Percentiles rank a stretch among this genome's conserved stretches.
Evolutionary conservation across 2,113 vertebrate genomes (phyloP).

Genomic region (Leptocoma aspasia): DNA sequence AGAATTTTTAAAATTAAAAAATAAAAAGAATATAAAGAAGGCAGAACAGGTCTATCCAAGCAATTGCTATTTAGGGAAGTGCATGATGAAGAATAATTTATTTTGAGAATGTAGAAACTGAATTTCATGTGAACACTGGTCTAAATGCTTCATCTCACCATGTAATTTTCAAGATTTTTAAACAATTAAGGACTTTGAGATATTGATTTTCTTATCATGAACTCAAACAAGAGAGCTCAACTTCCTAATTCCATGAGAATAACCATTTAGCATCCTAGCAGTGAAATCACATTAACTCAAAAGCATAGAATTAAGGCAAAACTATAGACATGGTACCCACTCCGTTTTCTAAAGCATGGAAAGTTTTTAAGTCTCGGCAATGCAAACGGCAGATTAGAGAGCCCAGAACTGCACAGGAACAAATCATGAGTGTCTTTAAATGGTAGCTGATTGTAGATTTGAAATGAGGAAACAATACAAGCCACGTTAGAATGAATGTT

Average conservation of each 20-base stretch:
- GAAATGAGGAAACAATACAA: not conserved
- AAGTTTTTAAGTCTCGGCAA: not conserved
- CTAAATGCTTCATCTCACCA: not conserved
- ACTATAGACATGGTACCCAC: not conserved
- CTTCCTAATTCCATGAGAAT: not conserved
- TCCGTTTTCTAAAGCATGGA: rapidly evolving
- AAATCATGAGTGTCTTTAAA: not conserved
- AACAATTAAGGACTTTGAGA: not conserved
- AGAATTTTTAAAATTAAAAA: not conserved
- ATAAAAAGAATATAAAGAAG: not conserved
- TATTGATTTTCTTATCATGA: not conserved
- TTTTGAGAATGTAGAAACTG: not conserved
- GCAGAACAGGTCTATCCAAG: not conserved
- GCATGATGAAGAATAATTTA: not conserved
- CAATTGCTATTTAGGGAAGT: not conserved
- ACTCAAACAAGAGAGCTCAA: not conserved
- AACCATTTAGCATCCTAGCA: not conserved
- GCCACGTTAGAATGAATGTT: not conserved
- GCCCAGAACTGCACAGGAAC: not conserved
- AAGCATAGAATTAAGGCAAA: not conserved
- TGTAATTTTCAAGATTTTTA: not conserved
- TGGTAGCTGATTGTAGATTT: not conserved
- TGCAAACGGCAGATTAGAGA: not conserved
- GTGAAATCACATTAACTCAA: not conserved
- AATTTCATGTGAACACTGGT: not conserved